Evolutionary conservation across 1,140 invertebrate species (phyloP), one percentile per base, ranked within the genome.

Genomic region (Holcopasites calliopsidis): DNA sequence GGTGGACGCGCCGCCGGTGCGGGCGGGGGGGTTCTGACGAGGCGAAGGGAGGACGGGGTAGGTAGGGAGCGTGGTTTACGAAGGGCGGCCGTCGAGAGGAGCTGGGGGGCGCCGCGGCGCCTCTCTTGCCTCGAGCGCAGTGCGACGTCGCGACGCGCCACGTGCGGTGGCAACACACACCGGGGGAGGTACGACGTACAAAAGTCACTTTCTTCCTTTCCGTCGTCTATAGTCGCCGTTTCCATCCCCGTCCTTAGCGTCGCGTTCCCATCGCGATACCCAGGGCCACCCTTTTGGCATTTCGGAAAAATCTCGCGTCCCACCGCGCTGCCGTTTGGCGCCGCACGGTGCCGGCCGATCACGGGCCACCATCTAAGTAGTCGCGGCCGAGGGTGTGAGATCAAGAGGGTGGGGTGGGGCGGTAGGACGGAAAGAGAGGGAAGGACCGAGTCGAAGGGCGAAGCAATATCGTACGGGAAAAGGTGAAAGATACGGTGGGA

Each of bases 71-170:
- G 50, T 74, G 71, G 71, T 66, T 74, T 54, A 42, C 71, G 62
- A 66, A 74, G 71, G 71, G 71, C 38, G 71, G 71, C 18, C 7
- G 40, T 55, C 61, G 71, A 66, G 60, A 55, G 50, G 71, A 28
- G 71, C 16, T 21, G 50, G 55, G 86, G 84, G 87, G 87, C 83
- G 87, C 85, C 88, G 82, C 85, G 87, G 86, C 86, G 89, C 87
- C 83, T 87, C 83, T 85, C 76, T 89, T 52, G 89, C 89, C 91
- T 86, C 82, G 82, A 91, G 91, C 91, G 84, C 90, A 92, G 91
- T 91, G 90, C 90, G 90, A 91, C 88, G 89, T 92, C 89, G 91
- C 90, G 88, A 91, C 87, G 91, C 90, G 89, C 90, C 91, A 92
- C 89, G 90, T 91, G 91, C 89, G 87, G 90, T 81, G 82, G 79